Evolutionary conservation across 2,888 invertebrate genomes (phyloP), one percentile per base, ranked within the genome.

Genomic region (Exephanes ischioxanthus): DNA sequence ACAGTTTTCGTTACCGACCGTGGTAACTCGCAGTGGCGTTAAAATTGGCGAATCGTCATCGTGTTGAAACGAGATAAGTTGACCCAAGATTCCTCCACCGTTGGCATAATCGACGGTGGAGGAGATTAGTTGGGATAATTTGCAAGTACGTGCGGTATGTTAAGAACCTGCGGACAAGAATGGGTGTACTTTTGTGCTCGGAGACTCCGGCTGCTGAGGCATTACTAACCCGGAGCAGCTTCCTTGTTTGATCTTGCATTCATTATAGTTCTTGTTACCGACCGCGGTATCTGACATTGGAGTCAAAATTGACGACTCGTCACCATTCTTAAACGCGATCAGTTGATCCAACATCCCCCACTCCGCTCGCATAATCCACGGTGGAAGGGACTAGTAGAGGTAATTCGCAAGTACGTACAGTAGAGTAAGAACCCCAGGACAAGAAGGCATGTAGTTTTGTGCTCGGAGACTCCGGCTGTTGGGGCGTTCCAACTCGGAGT

Each of bases 401-500:
- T 4, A n/a, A 63, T 63, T 63, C 11, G 16, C 61, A 63, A 63
- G 61, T 16, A 63, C 58, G 53, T 53, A 22, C 11, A 51, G n/a
- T 73, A 41, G 53, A 58, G 66, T 16, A 72, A 72, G 58, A 22
- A 48, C 58, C 48, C 67, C 53, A 77, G 72, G 67, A 67, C 48
- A 41, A 58, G 26, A 58, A 71, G 66, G 66, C 71, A 70, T 55
- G 70, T 76, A 73, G 22, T 58, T 48, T 53, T 70, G 45, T 22
- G 70, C 26, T 67, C 41, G 61, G 22, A 6, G 77, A 63, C 53
- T 70, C 45, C 45, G 22, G 73, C 77, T 68, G 68, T 67, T 87
- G 89, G 90, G 90, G 89, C 89, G 93, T 93, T 92, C 93, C 90
- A 92, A 89, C 90, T 83, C 80, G 63, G n/a, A n/a, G n/a, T n/a